A percentile compares a stretch with the other conserved stretches of the same genome.
Evolutionary conservation across 1,140 invertebrate genomes (phyloP).

Genomic region (Dysdera silvatica): DNA sequence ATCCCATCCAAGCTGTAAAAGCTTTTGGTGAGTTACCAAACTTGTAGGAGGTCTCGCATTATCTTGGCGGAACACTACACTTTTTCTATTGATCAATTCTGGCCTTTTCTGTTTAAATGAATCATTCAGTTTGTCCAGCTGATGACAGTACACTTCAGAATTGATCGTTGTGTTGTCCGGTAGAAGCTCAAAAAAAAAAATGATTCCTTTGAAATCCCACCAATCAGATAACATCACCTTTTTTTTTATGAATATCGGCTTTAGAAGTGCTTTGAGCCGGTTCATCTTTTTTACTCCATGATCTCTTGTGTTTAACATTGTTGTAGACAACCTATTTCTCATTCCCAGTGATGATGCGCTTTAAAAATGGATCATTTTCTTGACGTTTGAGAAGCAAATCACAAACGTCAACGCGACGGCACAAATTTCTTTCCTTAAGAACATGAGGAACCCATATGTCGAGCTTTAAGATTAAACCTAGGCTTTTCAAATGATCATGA

Average conservation of each 20-base stretch:
- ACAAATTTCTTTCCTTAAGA: background rate
- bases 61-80: background rate
- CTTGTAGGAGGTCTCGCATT: background rate
- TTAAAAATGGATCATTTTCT: slow-evolving; percentile 2
- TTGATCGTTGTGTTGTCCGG: background rate
- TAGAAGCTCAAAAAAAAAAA: background rate
- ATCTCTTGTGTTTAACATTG: background rate
- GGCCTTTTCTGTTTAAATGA: background rate
- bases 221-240: background rate
- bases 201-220: background rate
- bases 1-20: slow-evolving; percentile 4
- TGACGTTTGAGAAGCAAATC: background rate
- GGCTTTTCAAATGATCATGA: background rate
- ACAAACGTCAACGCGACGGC: background rate
- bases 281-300: background rate
- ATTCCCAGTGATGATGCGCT: background rate
- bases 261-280: background rate
- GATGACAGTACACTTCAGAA: background rate
- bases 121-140: slow-evolving; percentile 1
- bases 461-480: background rate
- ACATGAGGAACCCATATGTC: background rate
- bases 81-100: slow-evolving; percentile 9
- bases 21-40: slow-evolving; percentile 3
- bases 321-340: background rate
- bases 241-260: background rate